Conservation (phyloP, 2,797 vertebrate species). For the Masticophis lateralis region DNA sequence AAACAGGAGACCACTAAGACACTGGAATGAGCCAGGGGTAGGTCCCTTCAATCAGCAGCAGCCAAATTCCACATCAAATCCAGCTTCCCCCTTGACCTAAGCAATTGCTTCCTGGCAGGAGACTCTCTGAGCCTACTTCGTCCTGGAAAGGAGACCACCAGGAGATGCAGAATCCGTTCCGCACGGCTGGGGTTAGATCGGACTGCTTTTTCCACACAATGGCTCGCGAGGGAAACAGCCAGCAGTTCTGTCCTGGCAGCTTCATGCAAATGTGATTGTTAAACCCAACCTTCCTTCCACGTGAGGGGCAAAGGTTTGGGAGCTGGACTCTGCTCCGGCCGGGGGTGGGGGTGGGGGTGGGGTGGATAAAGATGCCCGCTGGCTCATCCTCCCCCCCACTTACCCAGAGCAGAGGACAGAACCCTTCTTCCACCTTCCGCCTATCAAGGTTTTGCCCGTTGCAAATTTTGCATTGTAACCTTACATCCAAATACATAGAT, state of each 20-base stretch:
- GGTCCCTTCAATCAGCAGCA: background rate
- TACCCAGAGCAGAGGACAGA: background rate
- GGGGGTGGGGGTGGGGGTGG: fast-evolving
- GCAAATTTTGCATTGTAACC: background rate
- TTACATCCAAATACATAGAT: background rate
- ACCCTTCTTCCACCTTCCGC: background rate
- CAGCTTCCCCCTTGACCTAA: background rate
- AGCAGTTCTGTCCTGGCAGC: background rate
- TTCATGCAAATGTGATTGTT: background rate
- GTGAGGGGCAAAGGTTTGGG: background rate
- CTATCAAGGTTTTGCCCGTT: fast-evolving
- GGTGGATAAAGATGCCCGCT: background rate
- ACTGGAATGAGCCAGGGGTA: background rate
- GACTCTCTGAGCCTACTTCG: background rate
- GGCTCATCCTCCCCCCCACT: background rate
- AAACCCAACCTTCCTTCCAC: background rate
- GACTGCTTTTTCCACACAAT: background rate
- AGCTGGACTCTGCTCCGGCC: background rate
- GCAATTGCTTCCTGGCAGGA: background rate
- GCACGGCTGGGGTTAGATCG: background rate
- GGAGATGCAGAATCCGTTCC: background rate
- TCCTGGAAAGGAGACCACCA: background rate
- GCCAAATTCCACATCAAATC: background rate
- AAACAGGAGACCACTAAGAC: background rate
- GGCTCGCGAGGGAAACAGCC: background rate